Conservation (phyloP, 92 coral and sea anemone species). For the Desmophyllum pertusum region DNA sequence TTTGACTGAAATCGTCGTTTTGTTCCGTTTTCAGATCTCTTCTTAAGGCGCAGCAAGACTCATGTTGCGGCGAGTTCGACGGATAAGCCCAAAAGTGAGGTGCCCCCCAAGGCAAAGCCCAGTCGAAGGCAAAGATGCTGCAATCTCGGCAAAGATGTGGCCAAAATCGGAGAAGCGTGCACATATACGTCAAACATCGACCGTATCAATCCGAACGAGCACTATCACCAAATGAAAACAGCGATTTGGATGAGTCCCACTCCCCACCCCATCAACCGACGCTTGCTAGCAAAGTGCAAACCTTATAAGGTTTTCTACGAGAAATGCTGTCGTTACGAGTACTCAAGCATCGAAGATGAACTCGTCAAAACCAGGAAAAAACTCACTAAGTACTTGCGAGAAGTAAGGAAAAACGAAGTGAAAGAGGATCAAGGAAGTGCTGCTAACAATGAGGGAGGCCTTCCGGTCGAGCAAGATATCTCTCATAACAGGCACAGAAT, state of each 20-base stretch:
- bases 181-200: conserved; percentile 56
- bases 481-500: background rate
- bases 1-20: background rate
- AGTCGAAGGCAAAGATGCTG: conserved; percentile 63
- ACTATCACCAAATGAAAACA: conserved; percentile 81
- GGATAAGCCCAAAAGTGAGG: background rate
- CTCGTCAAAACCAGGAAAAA: conserved; percentile 39
- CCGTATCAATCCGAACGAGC: conserved; percentile 58
- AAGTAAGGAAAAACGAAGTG: conserved; percentile 12
- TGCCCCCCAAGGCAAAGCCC: background rate
- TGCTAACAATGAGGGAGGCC: conserved; percentile 29
- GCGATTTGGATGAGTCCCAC: conserved; percentile 57
- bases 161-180: conserved; percentile 85
- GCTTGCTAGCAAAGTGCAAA: conserved; percentile 71
- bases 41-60: background rate
- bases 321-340: conserved; percentile 80
- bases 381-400: conserved; percentile 20
- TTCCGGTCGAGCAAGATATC: background rate
- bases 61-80: background rate
- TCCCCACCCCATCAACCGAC: conserved; percentile 60
- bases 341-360: conserved; percentile 62
- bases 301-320: conserved; percentile 74
- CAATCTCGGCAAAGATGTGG: conserved; percentile 77
- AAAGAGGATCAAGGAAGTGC: conserved; percentile 23
- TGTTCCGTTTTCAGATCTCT: conserved; percentile 30